phyloP scores from a whole-genome alignment of 2,888 invertebrate genomes.

The Disparrhopalites patrizii region DNA sequence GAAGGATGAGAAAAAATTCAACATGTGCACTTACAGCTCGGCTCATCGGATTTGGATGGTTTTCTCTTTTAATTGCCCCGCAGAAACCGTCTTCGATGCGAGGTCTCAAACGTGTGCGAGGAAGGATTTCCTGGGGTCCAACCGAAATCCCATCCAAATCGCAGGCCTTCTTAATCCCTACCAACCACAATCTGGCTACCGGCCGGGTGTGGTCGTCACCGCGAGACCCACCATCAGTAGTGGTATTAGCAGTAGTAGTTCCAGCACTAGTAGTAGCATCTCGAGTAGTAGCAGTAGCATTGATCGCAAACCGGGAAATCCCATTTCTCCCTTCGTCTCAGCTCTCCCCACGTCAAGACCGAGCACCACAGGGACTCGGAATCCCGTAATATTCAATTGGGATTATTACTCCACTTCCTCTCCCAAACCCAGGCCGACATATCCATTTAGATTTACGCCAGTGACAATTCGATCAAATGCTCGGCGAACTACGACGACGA shows the following conservation, averaged over 20 bases:
- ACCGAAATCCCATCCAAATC: neutral
- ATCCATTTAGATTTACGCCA: neutral
- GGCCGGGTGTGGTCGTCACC: neutral
- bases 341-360: no score
- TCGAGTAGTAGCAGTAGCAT: no score
- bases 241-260: no score
- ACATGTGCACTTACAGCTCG: conserved; percentile 26
- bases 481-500: conserved; percentile 8
- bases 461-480: neutral
- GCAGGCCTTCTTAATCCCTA: no score
- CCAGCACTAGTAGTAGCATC: no score
- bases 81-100: conserved; percentile 20
- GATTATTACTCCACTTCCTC: no score
- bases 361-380: no score
- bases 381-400: no score
- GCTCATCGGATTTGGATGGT: conserved; percentile 28
- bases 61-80: conserved; percentile 31
- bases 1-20: conserved; percentile 18
- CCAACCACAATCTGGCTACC: no score
- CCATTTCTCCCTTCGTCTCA: no score
- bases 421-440: neutral
- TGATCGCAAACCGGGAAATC: no score
- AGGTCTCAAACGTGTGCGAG: conserved; percentile 24
- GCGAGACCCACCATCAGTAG: neutral
- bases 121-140: neutral